Conservation (phyloP, 1,140 invertebrate species). For the Leptoteleia sp. region DNA sequence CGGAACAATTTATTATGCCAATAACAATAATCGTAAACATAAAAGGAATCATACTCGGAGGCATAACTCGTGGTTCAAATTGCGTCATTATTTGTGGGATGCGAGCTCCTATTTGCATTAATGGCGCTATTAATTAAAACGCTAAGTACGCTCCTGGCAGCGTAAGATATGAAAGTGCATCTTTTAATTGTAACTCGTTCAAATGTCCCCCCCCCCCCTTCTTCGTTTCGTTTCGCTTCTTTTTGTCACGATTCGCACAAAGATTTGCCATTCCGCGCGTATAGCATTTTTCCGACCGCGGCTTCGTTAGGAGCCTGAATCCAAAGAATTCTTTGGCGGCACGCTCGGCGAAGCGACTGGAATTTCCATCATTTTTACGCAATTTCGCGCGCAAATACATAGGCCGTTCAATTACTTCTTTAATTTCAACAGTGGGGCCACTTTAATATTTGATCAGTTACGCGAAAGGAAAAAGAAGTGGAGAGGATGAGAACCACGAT, state of each 20-base stretch:
- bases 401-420: slow-evolving; percentile 22
- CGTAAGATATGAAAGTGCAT: slow-evolving; percentile 35
- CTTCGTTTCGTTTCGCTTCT: slow-evolving; percentile 16
- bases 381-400: slow-evolving; percentile 6
- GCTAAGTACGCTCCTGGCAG: slow-evolving; percentile 18
- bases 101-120: slow-evolving; percentile 38
- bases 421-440: background rate
- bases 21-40: slow-evolving; percentile 46
- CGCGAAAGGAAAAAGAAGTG: background rate
- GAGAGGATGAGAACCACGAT: background rate
- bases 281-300: slow-evolving; percentile 28
- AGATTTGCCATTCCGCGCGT: slow-evolving; percentile 29
- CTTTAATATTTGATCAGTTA: slow-evolving; percentile 3
- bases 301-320: slow-evolving; percentile 17
- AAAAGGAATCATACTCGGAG: slow-evolving; percentile 13
- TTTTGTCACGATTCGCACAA: slow-evolving; percentile 18
- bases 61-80: slow-evolving; percentile 31
- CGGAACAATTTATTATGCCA: slow-evolving; percentile 17
- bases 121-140: slow-evolving; percentile 26
- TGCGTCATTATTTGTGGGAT: slow-evolving; percentile 24
- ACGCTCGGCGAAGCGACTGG: slow-evolving; percentile 13
- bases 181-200: slow-evolving; percentile 44
- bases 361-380: slow-evolving; percentile 41
- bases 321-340: slow-evolving; percentile 38
- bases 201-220: background rate